These are phyloP conservation scores for Ceriagrion tenellum DNA, from an alignment of 2,888 invertebrate genomes.

Conservation along the genomic window DNA sequence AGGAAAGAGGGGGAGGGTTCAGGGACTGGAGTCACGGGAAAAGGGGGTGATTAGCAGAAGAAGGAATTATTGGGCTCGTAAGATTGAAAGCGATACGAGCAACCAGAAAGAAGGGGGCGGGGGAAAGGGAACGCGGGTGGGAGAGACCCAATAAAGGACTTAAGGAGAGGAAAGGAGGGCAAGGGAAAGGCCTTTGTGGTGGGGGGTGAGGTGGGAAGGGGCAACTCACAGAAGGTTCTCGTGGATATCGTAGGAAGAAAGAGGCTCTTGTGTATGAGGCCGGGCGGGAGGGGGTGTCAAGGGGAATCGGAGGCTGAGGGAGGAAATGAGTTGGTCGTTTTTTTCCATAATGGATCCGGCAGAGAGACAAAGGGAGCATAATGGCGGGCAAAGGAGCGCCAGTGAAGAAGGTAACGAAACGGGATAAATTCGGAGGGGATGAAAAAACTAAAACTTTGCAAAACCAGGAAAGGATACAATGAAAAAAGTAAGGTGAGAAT, in stretches of 20 bases:
- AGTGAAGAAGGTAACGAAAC: neutral
- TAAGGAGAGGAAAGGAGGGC: neutral
- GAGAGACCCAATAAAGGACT: neutral
- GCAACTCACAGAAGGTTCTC: neutral
- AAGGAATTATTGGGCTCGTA: slow-evolving; percentile 22
- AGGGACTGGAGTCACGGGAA: neutral
- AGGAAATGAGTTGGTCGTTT: neutral
- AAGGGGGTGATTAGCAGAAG: slow-evolving; percentile 8
- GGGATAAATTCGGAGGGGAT: neutral
- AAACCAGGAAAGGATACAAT: too few relatives aligned
- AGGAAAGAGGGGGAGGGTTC: too few relatives aligned
- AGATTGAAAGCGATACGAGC: neutral
- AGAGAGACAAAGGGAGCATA: neutral
- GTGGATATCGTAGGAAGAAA: too few relatives aligned
- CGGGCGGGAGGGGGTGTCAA: too few relatives aligned
- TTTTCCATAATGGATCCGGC: neutral
- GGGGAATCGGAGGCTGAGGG: neutral
- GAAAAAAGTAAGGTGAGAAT: too few relatives aligned
- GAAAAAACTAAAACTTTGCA: neutral
- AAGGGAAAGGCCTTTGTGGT: too few relatives aligned
- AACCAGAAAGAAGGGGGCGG: neutral
- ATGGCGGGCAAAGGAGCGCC: neutral
- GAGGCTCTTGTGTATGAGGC: too few relatives aligned
- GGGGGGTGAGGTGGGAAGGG: neutral
- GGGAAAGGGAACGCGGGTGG: neutral